Evolutionary conservation across 53 echinoderm and acorn worm genomes (phyloP).

Genomic region (Zoroaster sp.): DNA sequence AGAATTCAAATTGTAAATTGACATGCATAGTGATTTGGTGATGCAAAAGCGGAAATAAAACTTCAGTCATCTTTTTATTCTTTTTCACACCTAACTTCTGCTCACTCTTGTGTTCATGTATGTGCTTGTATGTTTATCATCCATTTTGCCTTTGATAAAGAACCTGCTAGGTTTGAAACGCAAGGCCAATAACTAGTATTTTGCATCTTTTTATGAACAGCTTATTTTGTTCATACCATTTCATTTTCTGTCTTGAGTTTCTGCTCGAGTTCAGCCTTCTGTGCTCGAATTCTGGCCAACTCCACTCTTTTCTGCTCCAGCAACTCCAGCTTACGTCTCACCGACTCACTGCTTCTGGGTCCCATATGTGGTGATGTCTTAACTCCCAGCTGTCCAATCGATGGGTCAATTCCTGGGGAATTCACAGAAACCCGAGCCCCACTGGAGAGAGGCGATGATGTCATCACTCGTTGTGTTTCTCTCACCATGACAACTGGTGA

Average conservation of each 20-base stretch:
- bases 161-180: no score
- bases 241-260: conserved; percentile 49
- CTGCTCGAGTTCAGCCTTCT: conserved; percentile 47
- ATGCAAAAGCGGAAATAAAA: no score
- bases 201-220: no score
- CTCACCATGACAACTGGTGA: background rate
- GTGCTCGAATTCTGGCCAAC: conserved; percentile 42
- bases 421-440: background rate
- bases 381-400: background rate
- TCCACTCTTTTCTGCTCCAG: conserved; percentile 45
- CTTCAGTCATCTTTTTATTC: no score
- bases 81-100: no score
- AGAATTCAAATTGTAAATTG: no score
- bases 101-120: no score
- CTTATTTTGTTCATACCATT: background rate
- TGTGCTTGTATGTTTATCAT: no score
- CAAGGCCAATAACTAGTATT: no score
- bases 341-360: background rate
- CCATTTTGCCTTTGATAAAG: no score
- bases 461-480: background rate
- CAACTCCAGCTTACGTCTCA: conserved; percentile 3
- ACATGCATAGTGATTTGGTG: no score
- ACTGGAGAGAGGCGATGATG: background rate
- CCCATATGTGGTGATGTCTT: background rate
- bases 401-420: background rate